Evolutionary conservation across 1,140 invertebrate genomes (phyloP).

Genomic region (Anoplophora glabripennis): DNA sequence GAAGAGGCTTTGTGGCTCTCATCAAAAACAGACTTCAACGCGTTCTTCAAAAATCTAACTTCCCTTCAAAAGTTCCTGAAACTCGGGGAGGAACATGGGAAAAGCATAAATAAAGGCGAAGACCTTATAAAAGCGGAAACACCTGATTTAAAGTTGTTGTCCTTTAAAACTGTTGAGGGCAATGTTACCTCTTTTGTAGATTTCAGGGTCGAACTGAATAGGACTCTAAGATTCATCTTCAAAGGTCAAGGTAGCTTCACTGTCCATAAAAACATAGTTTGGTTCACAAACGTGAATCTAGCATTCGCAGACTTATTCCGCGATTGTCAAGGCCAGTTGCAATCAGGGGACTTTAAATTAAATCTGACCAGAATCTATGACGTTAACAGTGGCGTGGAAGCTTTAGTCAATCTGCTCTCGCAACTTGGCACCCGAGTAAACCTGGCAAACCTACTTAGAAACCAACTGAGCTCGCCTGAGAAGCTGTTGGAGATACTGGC

Average conservation of each 20-base stretch:
- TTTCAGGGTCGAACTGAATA: neutral
- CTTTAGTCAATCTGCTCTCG: neutral
- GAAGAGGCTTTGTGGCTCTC: too few species aligned
- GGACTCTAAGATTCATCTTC: neutral
- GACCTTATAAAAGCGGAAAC: neutral
- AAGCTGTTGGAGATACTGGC: neutral
- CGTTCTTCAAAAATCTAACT: conserved; percentile 1
- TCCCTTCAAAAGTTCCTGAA: neutral
- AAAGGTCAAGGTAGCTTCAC: neutral
- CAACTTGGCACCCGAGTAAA: neutral
- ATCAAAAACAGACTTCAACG: neutral
- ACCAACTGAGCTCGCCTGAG: neutral
- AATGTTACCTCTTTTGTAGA: neutral
- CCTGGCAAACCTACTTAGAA: neutral
- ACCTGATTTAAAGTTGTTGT: neutral
- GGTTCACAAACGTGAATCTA: neutral
- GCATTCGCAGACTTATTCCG: neutral
- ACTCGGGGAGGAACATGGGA: neutral
- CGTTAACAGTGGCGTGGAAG: neutral
- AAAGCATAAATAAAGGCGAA: neutral
- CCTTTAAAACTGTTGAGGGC: neutral
- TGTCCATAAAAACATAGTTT: neutral
- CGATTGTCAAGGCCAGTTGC: neutral
- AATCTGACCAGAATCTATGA: neutral
- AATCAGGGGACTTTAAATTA: neutral